Evolutionary conservation across 1,140 invertebrate species (phyloP), one percentile per base, ranked within the genome.

Genomic region (Spodoptera litura): DNA sequence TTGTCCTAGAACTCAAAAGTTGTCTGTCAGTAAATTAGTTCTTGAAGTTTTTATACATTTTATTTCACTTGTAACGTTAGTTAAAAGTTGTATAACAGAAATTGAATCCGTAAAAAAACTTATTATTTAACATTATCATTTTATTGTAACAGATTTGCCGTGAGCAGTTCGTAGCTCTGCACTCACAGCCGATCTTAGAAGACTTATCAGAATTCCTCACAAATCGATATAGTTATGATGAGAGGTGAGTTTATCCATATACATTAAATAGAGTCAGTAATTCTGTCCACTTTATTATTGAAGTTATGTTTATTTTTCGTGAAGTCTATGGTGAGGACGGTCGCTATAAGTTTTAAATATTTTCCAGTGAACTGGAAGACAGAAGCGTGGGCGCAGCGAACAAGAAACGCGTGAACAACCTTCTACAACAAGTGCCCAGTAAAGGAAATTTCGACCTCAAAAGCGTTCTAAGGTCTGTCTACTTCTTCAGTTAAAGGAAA

Each of bases 91-190:
- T n/a, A n/a, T n/a, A n/a, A n/a, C n/a, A n/a, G n/a, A n/a, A n/a
- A 20, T 20, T 20, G 20, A 20, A 20, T 20, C 20, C 20, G 20
- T 20, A 20, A 20, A 20, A 20, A 20, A 20, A 20, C 20, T 20
- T n/a, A n/a, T n/a, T n/a, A n/a, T n/a, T n/a, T n/a, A n/a, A n/a
- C 20, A 20, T 20, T 1, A 61, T 31, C 4, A 13, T 35, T 62
- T 11, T 76, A 5, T 61, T 68, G 64, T 88, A 87, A 4, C 94
- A 98, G 97, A 97, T 99, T 71, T 99, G 99, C 88, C 95, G 99
- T 55, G 97, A 99, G 91, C 98, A 99, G 93, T 99, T 99, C 95
- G 97, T 99, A 11, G 96, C 97, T 0, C 95, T 99, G 9, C 99
- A 99, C 94, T 97, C 97, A 20, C 95, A 99, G 88, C 98, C 99